Base-by-base conservation (phyloP, 2,113 vertebrate species). In the Abramis brama region DNA sequence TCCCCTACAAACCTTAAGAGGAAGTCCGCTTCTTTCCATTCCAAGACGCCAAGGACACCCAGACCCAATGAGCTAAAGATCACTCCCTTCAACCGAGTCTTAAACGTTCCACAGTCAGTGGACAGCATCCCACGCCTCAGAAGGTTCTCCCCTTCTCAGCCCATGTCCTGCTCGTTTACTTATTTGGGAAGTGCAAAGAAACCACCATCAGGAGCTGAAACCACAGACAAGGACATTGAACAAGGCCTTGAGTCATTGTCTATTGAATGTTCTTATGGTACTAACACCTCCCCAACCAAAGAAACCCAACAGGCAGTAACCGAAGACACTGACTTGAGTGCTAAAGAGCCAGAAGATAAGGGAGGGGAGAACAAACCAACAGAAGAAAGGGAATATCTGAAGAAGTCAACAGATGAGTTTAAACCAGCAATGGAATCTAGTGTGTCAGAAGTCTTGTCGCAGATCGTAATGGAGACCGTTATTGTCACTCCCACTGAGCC, bases 41-140 rank as follows among this genome's bases (percentile, higher is more conserved):
- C 94, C 27, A 97, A 97, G 87, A 96, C 94, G 89, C 96, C 96
- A 88, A 96, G 96, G 89, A 96, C 96, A 85, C 93, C 96, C 66
- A 96, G 98, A 86, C 98, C 98, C 87, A 98, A 91, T 33, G 98
- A 99, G 86, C 93, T 99, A 60, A 99, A 98, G 94, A 95, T 99
- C 83, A 93, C 96, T 0, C 97, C 97, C 60, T 95, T 98, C 88
- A 97, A 95, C 86, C 95, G 98, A 21, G 97, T 98, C 81, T 91
- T 99, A 84, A 98, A 95, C 2, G 96, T 97, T 5, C 98, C 98
- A 0, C 95, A 97, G 21, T 99, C 97, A 71, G 98, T 99, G 13
- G 98, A 99, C 86, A 99, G 97, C 86, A 97, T 99, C 85, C 98
- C 97, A 45, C 95, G 97, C 25, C 88, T 99, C 62, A 94, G 98